Conservation (phyloP, 2,888 invertebrate genomes). For the Biston stratarius region DNA sequence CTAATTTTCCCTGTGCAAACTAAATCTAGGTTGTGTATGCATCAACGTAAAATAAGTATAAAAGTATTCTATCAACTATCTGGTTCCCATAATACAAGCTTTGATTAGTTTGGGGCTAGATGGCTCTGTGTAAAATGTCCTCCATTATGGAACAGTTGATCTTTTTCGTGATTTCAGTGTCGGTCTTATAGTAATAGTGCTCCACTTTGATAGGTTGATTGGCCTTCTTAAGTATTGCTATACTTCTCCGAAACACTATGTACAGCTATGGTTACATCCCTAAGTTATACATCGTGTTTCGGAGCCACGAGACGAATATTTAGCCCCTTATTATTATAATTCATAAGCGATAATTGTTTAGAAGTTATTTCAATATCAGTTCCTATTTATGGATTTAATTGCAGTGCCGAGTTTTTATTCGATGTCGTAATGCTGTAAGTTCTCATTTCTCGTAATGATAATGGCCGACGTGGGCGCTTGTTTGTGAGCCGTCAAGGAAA, state of each 20-base stretch:
- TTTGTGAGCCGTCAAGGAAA: conserved; percentile 38
- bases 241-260: no score
- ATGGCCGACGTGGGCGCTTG: conserved; percentile 36
- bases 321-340: no score
- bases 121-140: not conserved
- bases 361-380: not conserved
- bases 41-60: not conserved
- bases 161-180: no score
- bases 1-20: conserved; percentile 36
- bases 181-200: no score
- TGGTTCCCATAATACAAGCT: no score
- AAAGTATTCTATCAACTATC: not conserved
- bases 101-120: no score
- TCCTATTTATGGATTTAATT: conserved; percentile 14
- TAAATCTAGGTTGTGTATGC: conserved; percentile 31
- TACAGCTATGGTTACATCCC: no score
- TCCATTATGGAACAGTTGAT: not conserved
- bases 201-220: no score
- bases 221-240: no score
- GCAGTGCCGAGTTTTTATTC: conserved; percentile 24
- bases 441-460: conserved; percentile 37
- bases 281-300: no score
- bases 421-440: conserved; percentile 26
- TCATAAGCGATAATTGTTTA: no score
- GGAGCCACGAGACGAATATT: no score